Evolutionary conservation across 2,113 vertebrate species (phyloP).

Genomic region (Cryptomyrus ogoouensis): DNA sequence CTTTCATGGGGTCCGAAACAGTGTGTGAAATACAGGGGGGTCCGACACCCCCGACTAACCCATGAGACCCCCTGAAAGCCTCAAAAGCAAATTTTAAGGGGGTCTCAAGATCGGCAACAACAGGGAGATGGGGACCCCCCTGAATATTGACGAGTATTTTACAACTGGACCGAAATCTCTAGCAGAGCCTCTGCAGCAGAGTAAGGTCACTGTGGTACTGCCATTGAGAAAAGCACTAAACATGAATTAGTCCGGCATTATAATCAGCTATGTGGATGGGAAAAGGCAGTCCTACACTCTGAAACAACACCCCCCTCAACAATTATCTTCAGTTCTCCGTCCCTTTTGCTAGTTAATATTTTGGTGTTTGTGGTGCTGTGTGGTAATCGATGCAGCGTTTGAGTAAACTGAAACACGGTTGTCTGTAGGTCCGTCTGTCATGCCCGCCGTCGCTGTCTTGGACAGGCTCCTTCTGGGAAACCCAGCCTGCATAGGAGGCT

Average conservation of each 20-base stretch:
- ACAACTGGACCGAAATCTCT: neutral
- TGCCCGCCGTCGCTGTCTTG: neutral
- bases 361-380: neutral
- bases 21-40: too few relatives aligned
- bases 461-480: slow-evolving; percentile 38
- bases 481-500: slow-evolving; percentile 15
- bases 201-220: neutral
- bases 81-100: too few relatives aligned
- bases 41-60: too few relatives aligned
- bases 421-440: neutral
- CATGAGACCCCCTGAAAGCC: too few relatives aligned
- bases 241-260: neutral
- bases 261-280: neutral
- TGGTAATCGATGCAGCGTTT: neutral
- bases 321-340: neutral
- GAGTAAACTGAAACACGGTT: neutral
- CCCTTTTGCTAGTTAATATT: neutral
- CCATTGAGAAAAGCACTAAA: neutral
- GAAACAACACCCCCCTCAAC: neutral
- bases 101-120: too few relatives aligned
- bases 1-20: neutral
- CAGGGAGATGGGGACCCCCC: too few relatives aligned
- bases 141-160: too few relatives aligned
- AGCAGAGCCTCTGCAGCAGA: neutral
- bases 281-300: neutral